Evolutionary conservation across 2,113 vertebrate species (phyloP).

Genomic region (Ellobius talpinus): DNA sequence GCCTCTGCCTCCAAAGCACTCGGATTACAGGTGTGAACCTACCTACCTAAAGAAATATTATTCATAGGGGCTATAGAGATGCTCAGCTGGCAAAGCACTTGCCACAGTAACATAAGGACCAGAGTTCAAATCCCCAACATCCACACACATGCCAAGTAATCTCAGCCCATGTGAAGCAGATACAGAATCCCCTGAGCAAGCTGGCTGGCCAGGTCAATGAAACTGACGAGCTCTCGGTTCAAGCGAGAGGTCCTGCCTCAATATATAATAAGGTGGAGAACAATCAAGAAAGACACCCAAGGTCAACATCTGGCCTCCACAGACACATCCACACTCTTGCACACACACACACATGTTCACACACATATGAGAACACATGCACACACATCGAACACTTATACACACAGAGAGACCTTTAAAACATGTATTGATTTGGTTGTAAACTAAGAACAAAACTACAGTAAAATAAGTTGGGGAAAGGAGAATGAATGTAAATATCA

Average conservation of each 20-base stretch:
- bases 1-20: not conserved
- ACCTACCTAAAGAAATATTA: not conserved
- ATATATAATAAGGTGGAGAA: not conserved
- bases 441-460: constrained; percentile 34
- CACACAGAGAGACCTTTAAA: not conserved
- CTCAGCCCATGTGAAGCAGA: too few relatives aligned
- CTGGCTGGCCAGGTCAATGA: too few relatives aligned
- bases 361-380: not conserved
- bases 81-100: not conserved
- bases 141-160: not conserved
- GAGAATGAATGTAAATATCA: not conserved
- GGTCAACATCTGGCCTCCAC: not conserved
- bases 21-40: not conserved
- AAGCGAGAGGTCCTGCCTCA: not conserved
- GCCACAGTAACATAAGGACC: not conserved
- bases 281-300: not conserved
- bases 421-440: not conserved
- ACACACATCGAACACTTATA: not conserved
- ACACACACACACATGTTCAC: not conserved
- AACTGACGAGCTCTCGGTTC: not conserved
- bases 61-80: not conserved
- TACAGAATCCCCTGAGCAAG: not conserved
- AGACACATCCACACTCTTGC: not conserved
- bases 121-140: not conserved
- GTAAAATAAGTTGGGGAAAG: not conserved